A percentile compares a stretch with the other conserved stretches of the same genome.
These are phyloP conservation scores for Drosophila burlai DNA, from an alignment of 1,140 invertebrate species.

Conservation along the genomic window DNA sequence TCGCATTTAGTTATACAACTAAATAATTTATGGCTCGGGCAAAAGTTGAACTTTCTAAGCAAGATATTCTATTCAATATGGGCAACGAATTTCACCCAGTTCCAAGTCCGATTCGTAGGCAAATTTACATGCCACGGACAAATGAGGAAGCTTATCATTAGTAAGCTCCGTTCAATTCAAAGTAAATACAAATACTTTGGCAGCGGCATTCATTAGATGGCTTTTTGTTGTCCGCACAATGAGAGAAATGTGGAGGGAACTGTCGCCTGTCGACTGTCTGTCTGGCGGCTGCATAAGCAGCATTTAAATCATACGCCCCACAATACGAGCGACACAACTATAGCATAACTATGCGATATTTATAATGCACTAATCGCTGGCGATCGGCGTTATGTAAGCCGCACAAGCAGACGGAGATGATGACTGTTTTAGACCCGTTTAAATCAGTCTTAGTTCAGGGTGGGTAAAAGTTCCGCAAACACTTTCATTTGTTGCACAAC, in stretches of 20 bases:
- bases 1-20: slow-evolving; percentile 45
- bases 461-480: slow-evolving; percentile 68
- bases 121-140: slow-evolving; percentile 59
- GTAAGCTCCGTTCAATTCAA: slow-evolving; percentile 53
- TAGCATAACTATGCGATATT: slow-evolving; percentile 46
- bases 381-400: slow-evolving; percentile 43
- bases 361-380: slow-evolving; percentile 66
- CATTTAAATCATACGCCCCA: slow-evolving; percentile 69
- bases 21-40: slow-evolving; percentile 42
- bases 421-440: slow-evolving; percentile 29
- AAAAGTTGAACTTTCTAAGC: slow-evolving; percentile 54
- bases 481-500: slow-evolving; percentile 68
- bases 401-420: background rate
- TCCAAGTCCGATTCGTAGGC: slow-evolving; percentile 39
- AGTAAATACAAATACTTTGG: slow-evolving; percentile 52
- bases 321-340: slow-evolving; percentile 43
- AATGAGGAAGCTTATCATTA: slow-evolving; percentile 81
- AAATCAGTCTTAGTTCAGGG: slow-evolving; percentile 36
- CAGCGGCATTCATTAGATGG: slow-evolving; percentile 59
- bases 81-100: slow-evolving; percentile 67
- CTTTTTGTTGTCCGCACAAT: slow-evolving; percentile 58
- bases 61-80: slow-evolving; percentile 46
- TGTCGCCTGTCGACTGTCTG: slow-evolving; percentile 32
- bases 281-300: slow-evolving; percentile 22
- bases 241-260: slow-evolving; percentile 40